Percentiles rank a stretch among this genome's conserved stretches.
These are phyloP conservation scores for Osmerus mordax DNA, from an alignment of 2,113 vertebrate species.

Conservation along the genomic window DNA sequence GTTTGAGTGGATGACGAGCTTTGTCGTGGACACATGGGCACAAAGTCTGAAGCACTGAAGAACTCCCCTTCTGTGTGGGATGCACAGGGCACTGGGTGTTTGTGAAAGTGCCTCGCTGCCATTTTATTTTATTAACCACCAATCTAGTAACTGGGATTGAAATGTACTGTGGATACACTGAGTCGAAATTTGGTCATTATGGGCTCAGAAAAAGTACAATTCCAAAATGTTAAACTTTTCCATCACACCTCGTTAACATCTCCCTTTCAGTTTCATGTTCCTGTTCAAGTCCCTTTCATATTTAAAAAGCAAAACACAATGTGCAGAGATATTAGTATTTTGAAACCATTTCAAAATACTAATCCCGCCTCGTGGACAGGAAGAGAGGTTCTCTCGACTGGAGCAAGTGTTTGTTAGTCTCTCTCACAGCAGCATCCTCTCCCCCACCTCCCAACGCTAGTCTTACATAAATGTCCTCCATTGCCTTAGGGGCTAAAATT, in stretches of 20 bases:
- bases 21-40: not conserved
- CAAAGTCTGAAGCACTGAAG: conserved; percentile 14
- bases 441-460: not conserved
- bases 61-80: conserved; percentile 3
- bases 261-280: no score
- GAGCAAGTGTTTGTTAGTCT: not conserved
- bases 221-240: no score
- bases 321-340: no score
- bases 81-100: not conserved
- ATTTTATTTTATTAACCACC: not conserved
- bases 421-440: not conserved
- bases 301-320: no score
- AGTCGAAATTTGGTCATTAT: no score
- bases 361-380: no score
- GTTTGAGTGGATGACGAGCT: conserved; percentile 3
- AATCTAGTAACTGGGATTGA: not conserved
- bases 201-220: no score
- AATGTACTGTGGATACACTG: not conserved
- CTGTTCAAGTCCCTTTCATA: no score
- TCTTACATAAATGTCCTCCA: conserved; percentile 20
- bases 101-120: no score
- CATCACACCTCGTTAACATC: no score
- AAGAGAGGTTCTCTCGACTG: not conserved
- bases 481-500: conserved; percentile 20
- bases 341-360: no score